Base-by-base conservation (phyloP, 2,888 invertebrate genomes). In the Megaustenia siamemsis region DNA sequence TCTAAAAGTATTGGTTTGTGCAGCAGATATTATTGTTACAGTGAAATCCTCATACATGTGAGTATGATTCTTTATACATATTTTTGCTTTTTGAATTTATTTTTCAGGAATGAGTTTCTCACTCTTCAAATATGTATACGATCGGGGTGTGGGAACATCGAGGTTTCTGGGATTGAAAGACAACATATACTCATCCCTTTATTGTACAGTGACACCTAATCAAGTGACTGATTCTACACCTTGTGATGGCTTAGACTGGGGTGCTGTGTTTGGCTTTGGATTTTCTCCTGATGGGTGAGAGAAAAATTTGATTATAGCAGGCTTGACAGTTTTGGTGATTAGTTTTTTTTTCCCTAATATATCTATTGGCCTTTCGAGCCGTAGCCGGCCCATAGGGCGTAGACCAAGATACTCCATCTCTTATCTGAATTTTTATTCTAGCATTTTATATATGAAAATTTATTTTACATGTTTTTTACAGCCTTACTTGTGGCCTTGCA, bases 221-320 rank as follows among this genome's bases (percentile, higher is more conserved):
- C 15, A 63, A 32, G 60, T 75, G 12, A 84, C 84, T 18, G 73
- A 77, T 69, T 1, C 75, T 15, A 79, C 84, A 43, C 84, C 79
- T 43, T 80, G 45, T 63, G 75, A 84, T 66, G 84, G 84, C 28
- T 35, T 56, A 49, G 84, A 84, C 66, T 84, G 84, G 84, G 84
- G 84, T 49, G 79, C 84, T 35, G 80, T 84, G 8, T 84, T 84
- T 84, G 84, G 84, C 12, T 84, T 79, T 80, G 84, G 84, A 32
- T 84, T 84, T 75, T 84, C 84, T 35, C 73, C 84, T n/a, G 84
- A 84, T 84, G 84, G 84, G 84, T 84, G 73, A 71, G 71, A n/a
- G 12, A 43, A 32, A 63, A 32, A 63, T 63, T 10, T 63, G 21
- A n/a, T 24, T 56, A 56, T 56, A 56, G 56, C n/a, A 24, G n/a